Evolutionary conservation across 2,888 invertebrate species (phyloP), one percentile per base, ranked within the genome.

Genomic region (Drosophila multiciliata): DNA sequence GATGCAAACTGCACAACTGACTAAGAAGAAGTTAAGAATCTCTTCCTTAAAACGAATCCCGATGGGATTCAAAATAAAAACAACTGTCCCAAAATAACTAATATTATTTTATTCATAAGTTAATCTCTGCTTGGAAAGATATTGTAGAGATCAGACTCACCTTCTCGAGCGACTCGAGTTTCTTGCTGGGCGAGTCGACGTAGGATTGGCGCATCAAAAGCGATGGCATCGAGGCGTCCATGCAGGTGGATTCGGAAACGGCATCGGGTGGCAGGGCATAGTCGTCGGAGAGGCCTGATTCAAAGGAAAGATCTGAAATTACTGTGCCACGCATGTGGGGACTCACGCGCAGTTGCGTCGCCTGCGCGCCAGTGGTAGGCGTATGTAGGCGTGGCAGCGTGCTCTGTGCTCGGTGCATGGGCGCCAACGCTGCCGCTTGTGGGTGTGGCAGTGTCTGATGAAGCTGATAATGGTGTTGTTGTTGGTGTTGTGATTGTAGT

Each of bases 231-330:
- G 96, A 96, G 32, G 96, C 96, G 87, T 97, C 97, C 91, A 96
- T 95, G 80, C 95, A 96, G 12, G 96, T 96, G 50, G 96, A 96
- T 92, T 96, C 96, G 70, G 97, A 97, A 23, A 97, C 95, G 0
- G 98, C 98, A 93, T 99, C 99, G 12, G 99, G 99, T 12, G 99
- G 99, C 90, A 99, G 96, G 68, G 98, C 98, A 93, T 99, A 99
- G 94, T 99, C 99, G 92, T 98, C 98, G 40, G 98, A 98, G 94
- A 98, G 96, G 87, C 98, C 98, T 66, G 98, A 98, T 93, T 98
- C 98, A 94, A 97, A 96, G 71, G 98, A 98, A 80, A 97, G 97
- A 93, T 97, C 97, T 97, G 95, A 93, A 94, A 95, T 94, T 93
- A 93, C 94, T 93, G 92, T 92, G 92, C 91, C 92, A 92, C 93